Conservation (phyloP, 2,797 vertebrate species). For the Hemibagrus guttatus region DNA sequence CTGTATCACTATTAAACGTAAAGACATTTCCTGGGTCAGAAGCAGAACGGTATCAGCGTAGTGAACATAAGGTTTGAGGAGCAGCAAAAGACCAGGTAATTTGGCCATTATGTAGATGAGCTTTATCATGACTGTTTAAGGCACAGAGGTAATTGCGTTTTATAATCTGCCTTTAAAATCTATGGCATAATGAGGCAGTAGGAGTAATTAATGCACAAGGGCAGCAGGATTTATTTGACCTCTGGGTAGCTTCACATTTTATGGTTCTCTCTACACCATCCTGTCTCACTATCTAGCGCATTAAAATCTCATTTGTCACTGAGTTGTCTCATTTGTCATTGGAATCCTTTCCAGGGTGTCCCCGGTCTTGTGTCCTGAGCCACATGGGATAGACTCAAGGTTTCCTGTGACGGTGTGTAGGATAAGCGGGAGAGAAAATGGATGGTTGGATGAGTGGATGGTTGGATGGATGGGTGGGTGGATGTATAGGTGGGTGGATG, state of each 20-base stretch:
- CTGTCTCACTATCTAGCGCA: neutral
- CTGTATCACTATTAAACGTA: neutral
- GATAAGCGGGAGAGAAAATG: no score
- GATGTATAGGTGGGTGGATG: no score
- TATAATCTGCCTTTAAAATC: slow-evolving; percentile 6
- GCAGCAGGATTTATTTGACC: slow-evolving; percentile 18
- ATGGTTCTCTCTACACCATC: neutral
- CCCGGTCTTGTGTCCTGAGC: no score
- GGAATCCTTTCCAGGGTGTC: no score
- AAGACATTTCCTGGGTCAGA: neutral
- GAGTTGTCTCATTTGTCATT: neutral
- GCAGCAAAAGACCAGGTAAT: neutral
- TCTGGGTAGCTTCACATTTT: neutral
- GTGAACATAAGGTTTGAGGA: neutral
- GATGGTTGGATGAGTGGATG: no score
- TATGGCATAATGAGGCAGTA: neutral
- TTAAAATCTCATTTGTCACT: slow-evolving; percentile 11
- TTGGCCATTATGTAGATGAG: slow-evolving; percentile 13
- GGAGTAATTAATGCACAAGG: slow-evolving; percentile 11
- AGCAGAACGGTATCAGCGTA: neutral
- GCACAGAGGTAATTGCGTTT: slow-evolving; percentile 7
- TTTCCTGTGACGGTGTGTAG: no score
- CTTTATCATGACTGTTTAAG: slow-evolving; percentile 6
- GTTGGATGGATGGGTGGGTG: no score
- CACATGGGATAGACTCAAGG: no score